Evolutionary conservation across 2,797 vertebrate species (phyloP).

Genomic region (Amphiprion clarkii): DNA sequence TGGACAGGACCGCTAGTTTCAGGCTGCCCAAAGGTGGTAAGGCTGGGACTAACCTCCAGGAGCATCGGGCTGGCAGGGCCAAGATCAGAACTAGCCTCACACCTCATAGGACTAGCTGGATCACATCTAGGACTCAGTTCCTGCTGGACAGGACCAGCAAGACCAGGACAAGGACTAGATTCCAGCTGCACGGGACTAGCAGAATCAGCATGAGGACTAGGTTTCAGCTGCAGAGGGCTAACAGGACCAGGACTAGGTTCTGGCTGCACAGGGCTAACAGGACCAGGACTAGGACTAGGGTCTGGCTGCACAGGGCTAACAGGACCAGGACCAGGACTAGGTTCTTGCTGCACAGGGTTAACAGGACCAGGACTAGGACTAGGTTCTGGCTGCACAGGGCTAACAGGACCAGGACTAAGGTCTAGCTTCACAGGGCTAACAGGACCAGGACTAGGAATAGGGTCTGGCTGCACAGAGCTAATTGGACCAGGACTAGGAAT

Average conservation of each 20-base stretch:
- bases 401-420: too few species aligned
- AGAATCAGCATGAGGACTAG: background rate
- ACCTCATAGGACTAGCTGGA: background rate
- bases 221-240: background rate
- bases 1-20: background rate
- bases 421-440: background rate
- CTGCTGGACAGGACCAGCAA: background rate
- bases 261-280: background rate
- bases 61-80: background rate
- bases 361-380: background rate
- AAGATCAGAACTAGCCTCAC: background rate
- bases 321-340: background rate
- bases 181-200: background rate
- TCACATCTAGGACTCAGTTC: background rate
- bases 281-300: background rate
- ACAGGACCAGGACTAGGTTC: background rate
- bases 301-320: conserved; percentile 1
- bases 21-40: background rate
- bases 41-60: conserved; percentile 1
- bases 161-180: background rate
- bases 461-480: conserved; percentile 3
- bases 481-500: background rate
- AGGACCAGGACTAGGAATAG: background rate
- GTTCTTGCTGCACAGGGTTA: background rate
- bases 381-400: background rate